phyloP scores from a whole-genome alignment of 1,140 invertebrate genomes.

The Venturia canescens region DNA sequence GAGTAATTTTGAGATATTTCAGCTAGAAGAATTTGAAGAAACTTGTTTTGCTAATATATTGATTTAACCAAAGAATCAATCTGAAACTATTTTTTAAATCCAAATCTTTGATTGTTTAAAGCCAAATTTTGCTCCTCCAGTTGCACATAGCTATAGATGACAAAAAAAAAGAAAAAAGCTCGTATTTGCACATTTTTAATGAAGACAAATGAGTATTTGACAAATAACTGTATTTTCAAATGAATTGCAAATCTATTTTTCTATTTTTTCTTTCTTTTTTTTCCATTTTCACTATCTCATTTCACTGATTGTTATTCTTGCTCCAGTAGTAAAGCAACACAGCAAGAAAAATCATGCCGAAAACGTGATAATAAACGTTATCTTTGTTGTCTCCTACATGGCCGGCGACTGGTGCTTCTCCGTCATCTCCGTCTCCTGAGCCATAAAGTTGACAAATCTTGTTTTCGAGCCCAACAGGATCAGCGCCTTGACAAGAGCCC shows the following conservation, averaged over 20 bases:
- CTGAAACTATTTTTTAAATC: too few relatives aligned
- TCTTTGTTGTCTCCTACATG: slow-evolving; percentile 81
- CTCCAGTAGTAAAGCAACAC: slow-evolving; percentile 69
- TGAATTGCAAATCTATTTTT: slow-evolving; percentile 2
- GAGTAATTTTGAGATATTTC: too few relatives aligned
- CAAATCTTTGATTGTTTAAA: too few relatives aligned
- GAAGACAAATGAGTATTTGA: slow-evolving; percentile 24
- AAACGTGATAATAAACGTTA: slow-evolving; percentile 68
- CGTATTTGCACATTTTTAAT: slow-evolving; percentile 62
- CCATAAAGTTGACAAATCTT: slow-evolving; percentile 95
- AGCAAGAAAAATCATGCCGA: slow-evolving; percentile 69
- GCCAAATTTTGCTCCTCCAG: too few relatives aligned
- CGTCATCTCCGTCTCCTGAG: slow-evolving; percentile 80
- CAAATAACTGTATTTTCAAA: slow-evolving; percentile 20
- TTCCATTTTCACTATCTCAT: too few relatives aligned
- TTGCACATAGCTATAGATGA: too few relatives aligned
- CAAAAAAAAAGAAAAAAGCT: slow-evolving; percentile 48
- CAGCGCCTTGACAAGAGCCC: slow-evolving; percentile 90
- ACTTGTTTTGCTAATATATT: too few relatives aligned
- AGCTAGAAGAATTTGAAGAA: too few relatives aligned
- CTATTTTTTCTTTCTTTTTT: background rate
- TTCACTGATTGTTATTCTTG: slow-evolving; percentile 55
- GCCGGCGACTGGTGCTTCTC: slow-evolving; percentile 83
- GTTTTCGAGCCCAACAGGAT: slow-evolving; percentile 87
- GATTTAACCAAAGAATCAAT: too few relatives aligned